Conservation (phyloP, 2,113 vertebrate species). For the Emydura subglobosa region DNA sequence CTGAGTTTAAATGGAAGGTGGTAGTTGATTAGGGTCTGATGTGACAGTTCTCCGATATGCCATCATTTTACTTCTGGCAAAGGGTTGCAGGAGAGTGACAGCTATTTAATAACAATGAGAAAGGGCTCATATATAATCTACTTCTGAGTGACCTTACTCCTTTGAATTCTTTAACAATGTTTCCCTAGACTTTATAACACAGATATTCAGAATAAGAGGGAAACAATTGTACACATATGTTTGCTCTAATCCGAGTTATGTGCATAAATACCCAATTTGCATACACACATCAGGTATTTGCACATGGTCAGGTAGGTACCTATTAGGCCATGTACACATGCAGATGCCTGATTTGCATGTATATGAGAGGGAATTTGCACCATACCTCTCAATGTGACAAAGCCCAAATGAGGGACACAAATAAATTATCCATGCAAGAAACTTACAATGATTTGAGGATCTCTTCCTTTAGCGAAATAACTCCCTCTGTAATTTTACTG, state of each 20-base stretch:
- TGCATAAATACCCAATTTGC: constrained; percentile 18
- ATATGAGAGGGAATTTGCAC: not conserved
- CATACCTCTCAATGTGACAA: not conserved
- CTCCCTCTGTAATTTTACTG: not conserved
- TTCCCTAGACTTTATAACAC: constrained; percentile 25
- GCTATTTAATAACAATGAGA: not conserved
- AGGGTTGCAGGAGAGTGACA: not conserved
- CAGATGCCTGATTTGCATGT: not conserved
- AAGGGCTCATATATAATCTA: not conserved
- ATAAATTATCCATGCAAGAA: not conserved
- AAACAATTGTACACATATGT: constrained; percentile 7
- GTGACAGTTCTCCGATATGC: not conserved
- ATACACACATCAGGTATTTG: not conserved
- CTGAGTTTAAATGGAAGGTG: not conserved
- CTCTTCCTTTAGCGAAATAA: not conserved
- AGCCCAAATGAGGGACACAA: fast-evolving
- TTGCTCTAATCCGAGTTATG: not conserved
- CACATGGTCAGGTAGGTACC: not conserved
- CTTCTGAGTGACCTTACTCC: constrained; percentile 31
- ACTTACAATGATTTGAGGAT: not conserved
- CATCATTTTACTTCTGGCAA: not conserved
- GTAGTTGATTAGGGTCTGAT: not conserved
- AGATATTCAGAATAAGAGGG: constrained; percentile 50
- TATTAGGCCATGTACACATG: not conserved
- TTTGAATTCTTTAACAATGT: constrained; percentile 30